These are phyloP conservation scores for Oryzias sinensis DNA, from an alignment of 2,797 vertebrate species.

Conservation along the genomic window DNA sequence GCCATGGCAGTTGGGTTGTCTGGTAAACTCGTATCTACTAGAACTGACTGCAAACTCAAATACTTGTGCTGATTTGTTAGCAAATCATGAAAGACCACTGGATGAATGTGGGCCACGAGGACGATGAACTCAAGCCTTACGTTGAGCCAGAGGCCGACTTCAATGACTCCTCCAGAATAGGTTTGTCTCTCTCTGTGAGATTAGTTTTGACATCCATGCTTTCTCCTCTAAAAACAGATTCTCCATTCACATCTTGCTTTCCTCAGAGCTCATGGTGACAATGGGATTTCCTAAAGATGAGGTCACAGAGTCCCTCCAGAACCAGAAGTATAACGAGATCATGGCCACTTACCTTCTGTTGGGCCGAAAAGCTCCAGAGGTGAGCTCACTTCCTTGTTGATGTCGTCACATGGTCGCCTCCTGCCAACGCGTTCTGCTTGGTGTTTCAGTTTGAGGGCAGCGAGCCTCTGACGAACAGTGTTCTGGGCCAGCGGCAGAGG, in stretches of 20 bases:
- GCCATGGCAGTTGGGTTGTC: too few relatives aligned
- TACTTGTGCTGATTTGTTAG: conserved; percentile 66
- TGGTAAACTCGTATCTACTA: neutral
- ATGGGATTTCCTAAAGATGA: conserved; percentile 98
- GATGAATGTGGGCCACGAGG: conserved; percentile 98
- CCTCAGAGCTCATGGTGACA: conserved; percentile 92
- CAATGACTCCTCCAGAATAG: conserved; percentile 91
- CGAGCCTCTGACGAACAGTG: conserved; percentile 87
- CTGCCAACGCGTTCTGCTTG: neutral
- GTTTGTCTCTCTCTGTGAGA: conserved; percentile 65
- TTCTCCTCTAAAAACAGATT: conserved; percentile 4
- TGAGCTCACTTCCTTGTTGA: conserved; percentile 34
- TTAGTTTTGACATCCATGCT: neutral
- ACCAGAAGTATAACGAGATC: conserved; percentile 94
- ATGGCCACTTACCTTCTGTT: conserved; percentile 98
- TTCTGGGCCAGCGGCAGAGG: conserved; percentile 89
- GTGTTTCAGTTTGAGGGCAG: conserved; percentile 89
- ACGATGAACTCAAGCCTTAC: conserved; percentile 94
- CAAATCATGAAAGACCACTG: conserved; percentile 99
- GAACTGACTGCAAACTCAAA: neutral
- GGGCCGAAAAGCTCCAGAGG: conserved; percentile 95
- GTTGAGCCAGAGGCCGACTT: conserved; percentile 92
- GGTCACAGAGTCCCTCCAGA: conserved; percentile 90
- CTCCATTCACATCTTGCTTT: neutral
- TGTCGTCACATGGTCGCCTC: neutral